Base-by-base conservation (phyloP, 1,140 invertebrate genomes). In the Melitaea cinxia region DNA sequence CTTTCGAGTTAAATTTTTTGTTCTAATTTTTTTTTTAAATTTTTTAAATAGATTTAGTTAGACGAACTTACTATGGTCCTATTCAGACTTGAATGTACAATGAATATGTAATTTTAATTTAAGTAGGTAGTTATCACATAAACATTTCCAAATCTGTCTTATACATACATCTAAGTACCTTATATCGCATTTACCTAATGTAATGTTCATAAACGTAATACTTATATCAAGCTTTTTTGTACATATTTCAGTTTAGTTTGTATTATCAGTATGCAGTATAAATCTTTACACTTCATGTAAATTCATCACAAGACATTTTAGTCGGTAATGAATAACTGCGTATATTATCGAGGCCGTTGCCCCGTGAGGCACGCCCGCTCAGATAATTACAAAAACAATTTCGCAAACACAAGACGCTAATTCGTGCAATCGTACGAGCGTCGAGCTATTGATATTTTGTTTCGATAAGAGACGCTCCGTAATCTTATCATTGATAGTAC, bases 401-500 rank as follows among this genome's bases (percentile, higher is more conserved):
- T 57, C 17, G 54, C 42, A 55, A 63, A 63, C 47, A 60, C 33
- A 17, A 60, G 17, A 24, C 9, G 42, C 30, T 60, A 52, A 50
- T 50, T 60, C 30, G 30, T 37, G n/a, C 57, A 60, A 24, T 50
- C 28, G 28, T 17, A 50, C 2, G 42, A 47, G 17, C 28, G 14
- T 24, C 47, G 19, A 24, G 54, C 33, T 53, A 53, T 42, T 9
- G 19, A 54, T 52, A 24, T 21, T 33, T 12, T n/a, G 52, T 9
- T 14, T 55, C 52, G 52, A 62, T 63, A 55, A 54, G 15, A n/a
- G 17, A 12, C 39, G 45, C 55, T 54, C 26, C 24, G 39, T 65
- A 52, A 71, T 74, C 65, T 75, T 75, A 75, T 71, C 72, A 45
- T 30, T 45, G 66, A 55, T 71, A 53, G 54, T 59, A 57, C 56